Conservation (phyloP, 2,113 vertebrate genomes). For the Sinocyclocheilus rhinocerous region DNA sequence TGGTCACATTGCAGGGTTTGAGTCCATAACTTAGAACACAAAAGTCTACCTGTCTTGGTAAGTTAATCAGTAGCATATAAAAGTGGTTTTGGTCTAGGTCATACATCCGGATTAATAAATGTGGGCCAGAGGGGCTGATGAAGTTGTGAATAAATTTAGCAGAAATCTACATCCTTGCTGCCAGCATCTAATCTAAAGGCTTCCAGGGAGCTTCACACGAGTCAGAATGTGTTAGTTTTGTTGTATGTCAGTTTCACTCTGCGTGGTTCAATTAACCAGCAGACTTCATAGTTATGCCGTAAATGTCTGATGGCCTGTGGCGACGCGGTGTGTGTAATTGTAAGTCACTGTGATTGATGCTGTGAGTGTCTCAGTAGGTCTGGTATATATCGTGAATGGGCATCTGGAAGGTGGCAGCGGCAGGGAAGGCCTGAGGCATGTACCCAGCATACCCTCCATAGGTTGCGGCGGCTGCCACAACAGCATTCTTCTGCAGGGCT, state of each 20-base stretch:
- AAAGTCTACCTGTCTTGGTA: slow-evolving; percentile 14
- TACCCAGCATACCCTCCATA: slow-evolving; percentile 88
- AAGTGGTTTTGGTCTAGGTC: slow-evolving; percentile 16
- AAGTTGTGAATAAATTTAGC: slow-evolving; percentile 16
- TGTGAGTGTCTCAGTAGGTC: slow-evolving; percentile 82
- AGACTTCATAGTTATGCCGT: not conserved
- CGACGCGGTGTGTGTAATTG: not conserved
- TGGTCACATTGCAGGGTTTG: slow-evolving; percentile 41
- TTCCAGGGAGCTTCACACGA: slow-evolving; percentile 16
- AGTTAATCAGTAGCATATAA: slow-evolving; percentile 39
- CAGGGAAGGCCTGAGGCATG: slow-evolving; percentile 89
- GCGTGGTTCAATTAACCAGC: not conserved
- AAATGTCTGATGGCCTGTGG: slow-evolving; percentile 12
- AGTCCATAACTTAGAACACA: slow-evolving; percentile 25
- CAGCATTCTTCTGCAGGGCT: slow-evolving; percentile 92
- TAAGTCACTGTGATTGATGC: not conserved
- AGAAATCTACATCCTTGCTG: slow-evolving; percentile 24
- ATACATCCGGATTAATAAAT: slow-evolving; percentile 14
- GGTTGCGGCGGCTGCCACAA: slow-evolving; percentile 79
- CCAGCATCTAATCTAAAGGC: not conserved
- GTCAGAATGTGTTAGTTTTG: slow-evolving; percentile 19
- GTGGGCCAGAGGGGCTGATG: slow-evolving; percentile 29
- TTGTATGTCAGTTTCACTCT: slow-evolving; percentile 28
- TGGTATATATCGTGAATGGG: slow-evolving; percentile 94
- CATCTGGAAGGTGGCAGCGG: slow-evolving; percentile 86